phyloP scores from a whole-genome alignment of 2,888 invertebrate genomes.

The Agonopterix arenella region DNA sequence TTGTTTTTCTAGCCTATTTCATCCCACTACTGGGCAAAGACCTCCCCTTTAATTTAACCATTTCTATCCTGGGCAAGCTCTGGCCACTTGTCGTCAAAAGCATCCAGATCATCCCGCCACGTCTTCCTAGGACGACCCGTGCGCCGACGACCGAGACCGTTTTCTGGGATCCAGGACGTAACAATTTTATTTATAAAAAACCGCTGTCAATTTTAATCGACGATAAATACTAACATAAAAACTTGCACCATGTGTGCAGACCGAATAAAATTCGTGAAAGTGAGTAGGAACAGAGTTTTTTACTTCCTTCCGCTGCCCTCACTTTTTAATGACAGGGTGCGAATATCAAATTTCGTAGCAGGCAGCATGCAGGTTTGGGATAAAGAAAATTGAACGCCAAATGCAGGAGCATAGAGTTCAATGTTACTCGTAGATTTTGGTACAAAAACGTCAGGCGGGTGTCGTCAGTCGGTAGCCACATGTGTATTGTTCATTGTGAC shows the following conservation, averaged over 20 bases:
- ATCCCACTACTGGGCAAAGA: too few relatives aligned
- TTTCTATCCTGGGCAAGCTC: too few relatives aligned
- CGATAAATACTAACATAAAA: slow-evolving; percentile 20
- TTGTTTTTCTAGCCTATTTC: too few relatives aligned
- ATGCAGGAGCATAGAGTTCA: slow-evolving; percentile 16
- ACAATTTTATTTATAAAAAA: too few relatives aligned
- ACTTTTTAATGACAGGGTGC: slow-evolving; percentile 65
- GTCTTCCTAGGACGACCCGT: too few relatives aligned
- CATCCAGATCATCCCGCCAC: too few relatives aligned
- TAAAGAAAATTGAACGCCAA: slow-evolving; percentile 18
- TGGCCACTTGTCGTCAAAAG: too few relatives aligned
- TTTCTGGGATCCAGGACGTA: too few relatives aligned
- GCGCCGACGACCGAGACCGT: too few relatives aligned
- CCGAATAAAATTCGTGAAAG: slow-evolving; percentile 62
- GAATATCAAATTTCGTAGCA: slow-evolving; percentile 66
- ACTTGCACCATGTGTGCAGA: slow-evolving; percentile 48
- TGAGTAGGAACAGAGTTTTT: slow-evolving; percentile 66
- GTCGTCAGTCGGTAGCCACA: slow-evolving; percentile 70
- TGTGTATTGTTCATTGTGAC: slow-evolving; percentile 68
- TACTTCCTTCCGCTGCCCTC: slow-evolving; percentile 73
- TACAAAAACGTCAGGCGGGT: slow-evolving; percentile 30
- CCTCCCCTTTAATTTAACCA: too few relatives aligned
- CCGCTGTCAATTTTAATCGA: too few relatives aligned
- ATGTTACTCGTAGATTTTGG: slow-evolving; percentile 12
- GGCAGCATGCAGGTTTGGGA: slow-evolving; percentile 12